phyloP scores from a whole-genome alignment of 2,113 vertebrate genomes.

The Austrofundulus limnaeus region DNA sequence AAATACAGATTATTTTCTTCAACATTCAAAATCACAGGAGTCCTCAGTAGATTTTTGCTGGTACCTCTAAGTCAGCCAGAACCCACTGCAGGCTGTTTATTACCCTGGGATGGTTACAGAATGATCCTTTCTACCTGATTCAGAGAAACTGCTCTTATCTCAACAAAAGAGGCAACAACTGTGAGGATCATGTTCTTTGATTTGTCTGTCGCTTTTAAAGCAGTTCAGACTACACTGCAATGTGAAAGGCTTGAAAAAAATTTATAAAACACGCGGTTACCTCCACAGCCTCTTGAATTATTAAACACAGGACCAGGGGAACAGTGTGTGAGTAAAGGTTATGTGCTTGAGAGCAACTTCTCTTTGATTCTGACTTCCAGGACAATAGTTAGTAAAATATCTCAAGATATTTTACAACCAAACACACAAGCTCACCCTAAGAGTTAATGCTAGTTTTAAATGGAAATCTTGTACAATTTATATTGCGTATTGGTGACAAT shows the following conservation, averaged over 20 bases:
- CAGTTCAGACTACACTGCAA: not conserved
- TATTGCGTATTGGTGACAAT: too few relatives aligned
- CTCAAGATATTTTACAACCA: too few relatives aligned
- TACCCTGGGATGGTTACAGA: not conserved
- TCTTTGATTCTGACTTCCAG: not conserved
- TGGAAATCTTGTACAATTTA: too few relatives aligned
- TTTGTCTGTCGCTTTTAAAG: not conserved
- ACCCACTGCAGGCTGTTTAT: not conserved
- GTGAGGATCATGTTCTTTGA: constrained; percentile 1
- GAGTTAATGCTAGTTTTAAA: too few relatives aligned
- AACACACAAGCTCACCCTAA: too few relatives aligned
- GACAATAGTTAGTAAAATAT: not conserved
- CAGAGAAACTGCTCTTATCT: not conserved
- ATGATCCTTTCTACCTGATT: not conserved
- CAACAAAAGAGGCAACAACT: not conserved
- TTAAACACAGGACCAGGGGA: not conserved
- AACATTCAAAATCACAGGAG: not conserved
- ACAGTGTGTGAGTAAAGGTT: not conserved
- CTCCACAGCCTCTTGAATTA: not conserved
- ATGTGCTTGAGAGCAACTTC: not conserved
- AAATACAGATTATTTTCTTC: not conserved
- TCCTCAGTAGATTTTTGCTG: not conserved
- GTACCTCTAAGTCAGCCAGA: not conserved
- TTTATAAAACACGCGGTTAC: too few relatives aligned
- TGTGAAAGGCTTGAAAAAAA: not conserved